Evolutionary conservation across 1,140 invertebrate genomes (phyloP), one percentile per base, ranked within the genome.

Genomic region (Schlechtendalia chinensis): DNA sequence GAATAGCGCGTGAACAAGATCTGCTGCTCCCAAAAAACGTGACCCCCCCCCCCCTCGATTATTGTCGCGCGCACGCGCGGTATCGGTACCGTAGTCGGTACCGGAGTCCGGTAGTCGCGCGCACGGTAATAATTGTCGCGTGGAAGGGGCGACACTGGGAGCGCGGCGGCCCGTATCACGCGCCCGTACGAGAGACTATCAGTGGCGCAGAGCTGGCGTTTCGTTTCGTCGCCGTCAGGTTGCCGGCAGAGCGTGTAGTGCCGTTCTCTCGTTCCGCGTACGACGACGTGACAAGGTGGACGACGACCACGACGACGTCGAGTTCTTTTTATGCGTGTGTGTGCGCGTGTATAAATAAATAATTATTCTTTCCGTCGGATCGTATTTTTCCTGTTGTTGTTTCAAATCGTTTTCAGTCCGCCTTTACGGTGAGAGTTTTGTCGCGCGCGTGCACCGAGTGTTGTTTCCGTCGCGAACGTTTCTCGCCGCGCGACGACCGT

Each of bases 171-270:
- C 24, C 54, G 56, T 77, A 77, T 77, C 74, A 77, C 74, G 56
- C 67, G 67, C 50, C n/a, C n/a, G 45, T 39, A 39, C 67, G n/a
- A 53, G 29, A 75, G 16, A 77, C 59, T 77, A 77, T 77, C 56
- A 59, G 53, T 24, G 16, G 19, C 3, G 32, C 32, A 50, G 24
- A 1, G 39, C 39, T 39, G 22, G 67, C 67, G 54, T 1, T 22
- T n/a, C 74, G 32, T 77, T 61, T 77, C 59, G 74, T 77, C 45
- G 74, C 74, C 74, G 74, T 77, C 74, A 59, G 74, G 74, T 77
- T 77, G 74, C 74, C 74, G 74, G 74, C 24, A 39, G 74, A 59
- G 74, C 74, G 59, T 77, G 74, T 77, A 59, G 74, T 63, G 39
- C 22, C 16, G 39, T 79, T 79, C 45, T 16, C 1, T 50, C 58